Evolutionary conservation across 2,797 vertebrate species (phyloP).

Genomic region (Halcyon chelicuti): DNA sequence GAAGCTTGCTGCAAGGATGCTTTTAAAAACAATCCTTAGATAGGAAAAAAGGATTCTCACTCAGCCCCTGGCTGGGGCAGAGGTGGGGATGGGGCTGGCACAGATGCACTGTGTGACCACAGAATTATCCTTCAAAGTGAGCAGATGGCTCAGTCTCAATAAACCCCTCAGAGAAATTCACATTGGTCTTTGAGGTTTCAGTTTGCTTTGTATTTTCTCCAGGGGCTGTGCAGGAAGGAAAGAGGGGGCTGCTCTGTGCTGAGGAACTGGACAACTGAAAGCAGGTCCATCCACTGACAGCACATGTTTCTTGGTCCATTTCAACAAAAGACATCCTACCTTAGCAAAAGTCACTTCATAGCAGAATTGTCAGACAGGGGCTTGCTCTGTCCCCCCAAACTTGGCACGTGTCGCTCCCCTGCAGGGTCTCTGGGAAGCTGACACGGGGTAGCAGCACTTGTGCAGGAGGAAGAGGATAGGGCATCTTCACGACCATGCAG

Average conservation of each 20-base stretch:
- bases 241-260: background rate
- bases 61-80: background rate
- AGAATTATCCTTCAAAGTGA: background rate
- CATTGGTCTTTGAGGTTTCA: background rate
- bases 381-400: accelerated
- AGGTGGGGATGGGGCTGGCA: background rate
- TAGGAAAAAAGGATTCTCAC: background rate
- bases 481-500: background rate
- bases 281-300: background rate
- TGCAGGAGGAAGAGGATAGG: background rate
- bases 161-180: background rate
- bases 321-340: background rate
- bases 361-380: background rate
- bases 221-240: background rate
- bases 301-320: background rate
- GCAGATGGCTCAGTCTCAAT: background rate
- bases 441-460: background rate
- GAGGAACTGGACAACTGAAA: background rate
- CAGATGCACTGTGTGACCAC: background rate
- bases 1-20: background rate
- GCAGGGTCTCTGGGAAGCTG: background rate
- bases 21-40: background rate
- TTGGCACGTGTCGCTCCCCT: accelerated
- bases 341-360: background rate
- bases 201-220: background rate